phyloP scores from a whole-genome alignment of 2,113 vertebrate genomes.

The Poeciliopsis turrubarensis region DNA sequence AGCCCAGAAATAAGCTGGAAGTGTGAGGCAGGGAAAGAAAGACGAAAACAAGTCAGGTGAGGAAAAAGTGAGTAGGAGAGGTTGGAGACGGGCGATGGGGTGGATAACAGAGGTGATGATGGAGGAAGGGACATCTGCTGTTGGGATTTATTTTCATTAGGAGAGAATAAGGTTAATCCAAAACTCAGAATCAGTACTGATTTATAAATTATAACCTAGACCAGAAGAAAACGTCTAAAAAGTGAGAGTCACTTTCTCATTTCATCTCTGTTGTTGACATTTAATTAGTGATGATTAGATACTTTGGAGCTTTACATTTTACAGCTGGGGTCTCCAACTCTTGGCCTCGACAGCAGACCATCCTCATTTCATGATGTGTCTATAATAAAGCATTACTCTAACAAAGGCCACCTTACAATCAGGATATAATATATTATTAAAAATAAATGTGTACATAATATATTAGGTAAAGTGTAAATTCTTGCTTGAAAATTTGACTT shows the following conservation, averaged over 20 bases:
- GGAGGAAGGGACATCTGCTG: constrained; percentile 45
- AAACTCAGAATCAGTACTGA: constrained; percentile 28
- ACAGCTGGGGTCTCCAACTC: no score
- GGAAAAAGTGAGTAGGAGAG: constrained; percentile 6
- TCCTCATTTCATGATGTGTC: no score
- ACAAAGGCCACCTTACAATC: no score
- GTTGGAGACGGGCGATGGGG: neutral
- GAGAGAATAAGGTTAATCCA: constrained; percentile 32
- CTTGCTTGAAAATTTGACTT: no score
- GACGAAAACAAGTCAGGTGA: constrained; percentile 7
- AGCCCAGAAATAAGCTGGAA: constrained; percentile 60
- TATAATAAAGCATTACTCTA: no score
- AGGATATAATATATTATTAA: no score
- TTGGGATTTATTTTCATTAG: constrained; percentile 15
- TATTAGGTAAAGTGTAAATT: no score
- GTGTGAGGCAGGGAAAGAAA: constrained; percentile 6
- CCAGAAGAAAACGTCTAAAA: neutral
- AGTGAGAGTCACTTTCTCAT: neutral
- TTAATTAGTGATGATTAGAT: neutral
- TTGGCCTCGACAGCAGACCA: no score
- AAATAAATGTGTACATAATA: no score
- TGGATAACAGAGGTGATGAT: constrained; percentile 27
- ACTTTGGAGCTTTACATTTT: neutral
- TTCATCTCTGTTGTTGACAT: neutral
- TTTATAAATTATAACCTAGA: constrained; percentile 12